Percentiles rank a stretch among this genome's conserved stretches.
phyloP scores from a whole-genome alignment of 2,113 vertebrate species.

The Podilymbus podiceps region DNA sequence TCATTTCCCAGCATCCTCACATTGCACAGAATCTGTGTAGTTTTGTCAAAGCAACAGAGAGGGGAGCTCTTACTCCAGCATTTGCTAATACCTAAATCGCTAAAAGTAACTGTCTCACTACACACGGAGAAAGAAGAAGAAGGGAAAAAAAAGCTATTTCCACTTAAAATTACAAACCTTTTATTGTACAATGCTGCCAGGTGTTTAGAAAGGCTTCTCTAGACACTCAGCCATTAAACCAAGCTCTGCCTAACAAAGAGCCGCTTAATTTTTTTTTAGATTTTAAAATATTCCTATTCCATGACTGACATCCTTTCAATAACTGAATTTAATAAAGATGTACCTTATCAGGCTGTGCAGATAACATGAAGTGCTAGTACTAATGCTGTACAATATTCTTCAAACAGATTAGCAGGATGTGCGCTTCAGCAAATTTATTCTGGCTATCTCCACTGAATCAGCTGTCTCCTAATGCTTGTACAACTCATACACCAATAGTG shows the following conservation, averaged over 20 bases:
- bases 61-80: constrained; percentile 96
- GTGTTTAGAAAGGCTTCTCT: constrained; percentile 78
- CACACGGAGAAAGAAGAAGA: background rate
- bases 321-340: constrained; percentile 97
- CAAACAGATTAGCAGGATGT: constrained; percentile 88
- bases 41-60: constrained; percentile 81
- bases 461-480: constrained; percentile 85
- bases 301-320: constrained; percentile 86
- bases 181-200: constrained; percentile 79
- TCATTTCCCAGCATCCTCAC: constrained; percentile 18
- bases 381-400: constrained; percentile 90
- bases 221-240: constrained; percentile 78
- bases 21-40: constrained; percentile 58
- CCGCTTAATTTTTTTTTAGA: constrained; percentile 70
- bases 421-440: constrained; percentile 83
- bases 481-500: constrained; percentile 78
- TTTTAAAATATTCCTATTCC: constrained; percentile 91
- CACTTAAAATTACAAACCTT: constrained; percentile 83
- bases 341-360: constrained; percentile 91
- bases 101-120: constrained; percentile 58
- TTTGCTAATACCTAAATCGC: constrained; percentile 21
- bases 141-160: constrained; percentile 57
- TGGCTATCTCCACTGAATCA: constrained; percentile 85
- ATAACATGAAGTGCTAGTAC: constrained; percentile 91
- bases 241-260: constrained; percentile 78